Conservation (phyloP, 2,888 invertebrate species). For the Drosophila paucipuncta region DNA sequence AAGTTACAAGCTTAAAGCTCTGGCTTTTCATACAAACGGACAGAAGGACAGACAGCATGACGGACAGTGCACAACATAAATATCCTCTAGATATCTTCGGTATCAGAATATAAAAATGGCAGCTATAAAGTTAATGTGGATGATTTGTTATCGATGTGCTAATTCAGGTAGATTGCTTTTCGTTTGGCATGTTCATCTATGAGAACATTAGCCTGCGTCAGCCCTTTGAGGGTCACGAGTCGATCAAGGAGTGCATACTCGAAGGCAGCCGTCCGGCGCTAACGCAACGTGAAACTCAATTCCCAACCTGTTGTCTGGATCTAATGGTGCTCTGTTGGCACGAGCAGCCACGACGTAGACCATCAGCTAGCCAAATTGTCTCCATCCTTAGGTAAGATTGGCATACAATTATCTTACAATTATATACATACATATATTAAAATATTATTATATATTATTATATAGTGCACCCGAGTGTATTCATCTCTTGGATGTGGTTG, state of each 20-base stretch:
- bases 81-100: background rate
- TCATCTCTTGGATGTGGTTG: constrained; percentile 92
- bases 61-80: background rate
- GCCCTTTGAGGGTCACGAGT: constrained; percentile 98
- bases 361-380: constrained; percentile 97
- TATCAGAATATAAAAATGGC: background rate
- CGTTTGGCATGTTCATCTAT: constrained; percentile 99
- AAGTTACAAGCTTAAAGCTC: background rate
- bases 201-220: constrained; percentile 96
- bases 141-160: background rate
- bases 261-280: constrained; percentile 97
- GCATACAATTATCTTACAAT: rapidly evolving
- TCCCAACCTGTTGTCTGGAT: constrained; percentile 95
- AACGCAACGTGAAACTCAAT: constrained; percentile 92
- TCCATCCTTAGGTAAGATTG: constrained; percentile 88
- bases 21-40: background rate
- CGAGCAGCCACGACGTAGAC: constrained; percentile 93
- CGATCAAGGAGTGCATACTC: constrained; percentile 97
- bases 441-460: background rate
- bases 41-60: background rate
- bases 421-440: background rate
- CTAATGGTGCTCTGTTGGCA: constrained; percentile 98
- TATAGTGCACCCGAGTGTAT: constrained; percentile 95
- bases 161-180: constrained; percentile 96
- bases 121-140: background rate